Evolutionary conservation across 2,797 vertebrate species (phyloP), one percentile per base, ranked within the genome.

Genomic region (Mareca penelope): DNA sequence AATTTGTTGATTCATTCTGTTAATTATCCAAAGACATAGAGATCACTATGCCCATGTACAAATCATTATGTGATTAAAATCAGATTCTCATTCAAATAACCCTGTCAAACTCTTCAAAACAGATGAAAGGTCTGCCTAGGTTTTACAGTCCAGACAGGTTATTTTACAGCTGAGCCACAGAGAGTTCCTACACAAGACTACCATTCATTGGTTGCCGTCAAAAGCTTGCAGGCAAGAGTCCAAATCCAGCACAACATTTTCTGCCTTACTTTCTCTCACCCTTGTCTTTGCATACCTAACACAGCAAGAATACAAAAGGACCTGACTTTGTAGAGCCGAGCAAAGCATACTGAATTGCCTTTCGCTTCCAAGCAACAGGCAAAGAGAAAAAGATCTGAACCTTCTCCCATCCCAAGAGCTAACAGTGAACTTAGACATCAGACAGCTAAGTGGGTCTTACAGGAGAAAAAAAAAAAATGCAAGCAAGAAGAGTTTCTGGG

Each of bases 41-140:
- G 76, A 87, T 87, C 56, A 15, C 33, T 61, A 55, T 48, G 60
- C 24, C 71, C 64, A 9, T 82, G 63, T 95, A 84, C 52, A 76
- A 79, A 72, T 85, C 77, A 83, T 65, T 65, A 75, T 8, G 33
- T 59, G 78, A 80, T 91, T 93, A 91, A 90, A 93, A 91, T n/a
- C 35, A 77, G 35, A 65, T 82, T 80, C 76, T 83, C 40, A 39
- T 26, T 68, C 29, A 80, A 92, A 84, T 53, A 82, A 52, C 16
- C 12, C 40, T 48, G 12, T 2, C 12, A 0, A 81, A 77, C 28
- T 77, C 35, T 70, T 79, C 40, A 70, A 72, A 68, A 12, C 42
- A 73, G 42, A 37, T 21, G 19, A 15, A 85, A 9, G 11, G 35
- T 57, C 71, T 64, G 39, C 0, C 0, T 29, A 48, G 46, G n/a